Conservation (phyloP, 2,113 vertebrate species). For the Corvus hawaiiensis region DNA sequence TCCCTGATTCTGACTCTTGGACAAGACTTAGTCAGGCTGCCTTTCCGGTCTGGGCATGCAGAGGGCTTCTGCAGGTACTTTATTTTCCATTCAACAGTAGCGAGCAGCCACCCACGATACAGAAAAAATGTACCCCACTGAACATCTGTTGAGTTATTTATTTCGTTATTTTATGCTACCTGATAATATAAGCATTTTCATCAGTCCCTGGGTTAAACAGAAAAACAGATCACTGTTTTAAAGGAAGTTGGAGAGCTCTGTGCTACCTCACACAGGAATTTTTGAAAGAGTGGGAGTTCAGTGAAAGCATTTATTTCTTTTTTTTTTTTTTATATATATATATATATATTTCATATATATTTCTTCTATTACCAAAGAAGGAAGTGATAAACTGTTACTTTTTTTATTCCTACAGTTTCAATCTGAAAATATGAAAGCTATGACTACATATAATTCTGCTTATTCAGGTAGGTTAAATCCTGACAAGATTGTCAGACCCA, state of each 20-base stretch:
- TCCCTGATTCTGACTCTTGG: background rate
- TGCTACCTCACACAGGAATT: background rate
- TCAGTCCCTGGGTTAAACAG: background rate
- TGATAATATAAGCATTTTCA: background rate
- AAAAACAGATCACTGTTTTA: background rate
- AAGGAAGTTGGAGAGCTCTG: background rate
- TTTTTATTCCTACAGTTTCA: background rate
- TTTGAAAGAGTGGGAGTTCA: background rate
- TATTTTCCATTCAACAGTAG: background rate
- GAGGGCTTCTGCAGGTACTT: background rate
- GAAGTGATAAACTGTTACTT: background rate
- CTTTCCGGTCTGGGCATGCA: background rate
- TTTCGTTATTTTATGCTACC: background rate
- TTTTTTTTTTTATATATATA: background rate
- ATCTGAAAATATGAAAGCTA: background rate
- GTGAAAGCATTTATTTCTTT: background rate
- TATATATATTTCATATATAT: background rate
- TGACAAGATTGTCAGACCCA: background rate
- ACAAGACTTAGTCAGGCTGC: background rate
- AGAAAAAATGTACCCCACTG: background rate
- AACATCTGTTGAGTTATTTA: background rate
- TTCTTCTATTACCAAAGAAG: background rate
- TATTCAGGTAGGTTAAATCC: background rate
- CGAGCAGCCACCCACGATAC: background rate
- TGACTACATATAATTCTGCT: background rate